Evolutionary conservation across 2,797 vertebrate genomes (phyloP), one percentile per base, ranked within the genome.

Genomic region (Antrozous pallidus): DNA sequence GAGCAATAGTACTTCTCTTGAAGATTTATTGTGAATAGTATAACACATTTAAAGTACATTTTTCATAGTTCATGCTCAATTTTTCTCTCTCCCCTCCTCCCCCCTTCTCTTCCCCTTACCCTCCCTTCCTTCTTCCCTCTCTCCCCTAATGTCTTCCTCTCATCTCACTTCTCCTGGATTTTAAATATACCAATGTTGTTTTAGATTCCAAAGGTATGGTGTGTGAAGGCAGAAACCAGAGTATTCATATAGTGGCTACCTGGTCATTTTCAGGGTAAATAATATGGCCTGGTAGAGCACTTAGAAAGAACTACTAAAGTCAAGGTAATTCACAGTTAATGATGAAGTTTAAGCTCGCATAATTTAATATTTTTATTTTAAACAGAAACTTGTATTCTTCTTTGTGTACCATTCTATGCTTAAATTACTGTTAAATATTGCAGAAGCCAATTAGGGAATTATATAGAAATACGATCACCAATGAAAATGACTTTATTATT

Each of bases 211-310:
- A 13, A 91, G 26, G 24, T 49, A 54, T 14, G 12, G 6, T 26
- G 4, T 81, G 12, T 85, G 51, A 93, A 85, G 58, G 22, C 5
- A 65, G 73, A 81, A 91, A 70, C 26, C 33, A 79, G 79, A 74
- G 63, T 8, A 13, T 54, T 61, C 31, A 14, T 45, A 22, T 74
- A 31, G 13, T 63, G 78, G 22, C 24, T 63, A 49, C 11, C 22
- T 9, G n/a, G 49, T 75, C n/a, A 84, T 88, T 91, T 94, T 91
- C 56, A 75, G 13, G 42, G 38, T 38, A 40, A 77, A 88, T 88
- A 56, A 69, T 65, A 67, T 71, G 45, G 8, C 17, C 42, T 67
- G 2, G 33, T 74, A 45, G 63, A 6, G 31, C 13, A 87, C 33
- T 31, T 36, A 91, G 26, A 45, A 63, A 78, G 16, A 79, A 86